Evolutionary conservation across 2,113 vertebrate species (phyloP), one percentile per base, ranked within the genome.

Genomic region (Aegithalos caudatus): DNA sequence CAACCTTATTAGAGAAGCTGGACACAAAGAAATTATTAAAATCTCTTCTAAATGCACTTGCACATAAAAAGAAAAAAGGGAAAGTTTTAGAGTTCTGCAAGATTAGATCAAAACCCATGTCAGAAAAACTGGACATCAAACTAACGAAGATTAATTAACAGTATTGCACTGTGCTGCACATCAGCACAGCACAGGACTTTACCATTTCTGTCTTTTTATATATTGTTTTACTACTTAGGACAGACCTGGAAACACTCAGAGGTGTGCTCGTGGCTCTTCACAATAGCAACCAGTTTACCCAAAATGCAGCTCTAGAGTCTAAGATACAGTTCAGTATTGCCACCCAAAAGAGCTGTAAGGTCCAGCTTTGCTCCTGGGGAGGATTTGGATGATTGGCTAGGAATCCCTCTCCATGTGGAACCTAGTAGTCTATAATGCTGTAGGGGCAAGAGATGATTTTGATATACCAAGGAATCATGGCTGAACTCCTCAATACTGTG

Each of bases 1-100:
- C 70, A 72, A 97, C 69, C 90, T 91, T 91, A 95, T 97, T 96
- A 97, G 83, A 94, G 85, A 81, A 93, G 74, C 89, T 81, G 84
- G 74, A 92, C 65, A 76, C 69, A 94, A 90, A 88, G 82, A 95
- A 96, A 95, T 95, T 64, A 95, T 42, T 61, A 96, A 97, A 94
- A 93, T 84, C 67, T 66, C 82, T 94, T 95, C 86, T 40, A 93
- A 95, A 87, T 83, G 83, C 74, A 83, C 80, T 95, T 78, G 74
- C 29, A 73, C 47, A 31, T 80, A 64, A 71, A 81, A 88, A 81
- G 27, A 53, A 40, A 82, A 84, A 93, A 85, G 22, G 37, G 24
- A 58, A 69, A 54, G 23, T 88, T 95, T 76, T 47, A 78, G 37
- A 79, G 76, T 60, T 83, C 81, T 76, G 76, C 51, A 60, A 81